A percentile compares a stretch with the other conserved stretches of the same genome.
phyloP scores from a whole-genome alignment of 2,888 invertebrate genomes.

The Cenopis cana region DNA sequence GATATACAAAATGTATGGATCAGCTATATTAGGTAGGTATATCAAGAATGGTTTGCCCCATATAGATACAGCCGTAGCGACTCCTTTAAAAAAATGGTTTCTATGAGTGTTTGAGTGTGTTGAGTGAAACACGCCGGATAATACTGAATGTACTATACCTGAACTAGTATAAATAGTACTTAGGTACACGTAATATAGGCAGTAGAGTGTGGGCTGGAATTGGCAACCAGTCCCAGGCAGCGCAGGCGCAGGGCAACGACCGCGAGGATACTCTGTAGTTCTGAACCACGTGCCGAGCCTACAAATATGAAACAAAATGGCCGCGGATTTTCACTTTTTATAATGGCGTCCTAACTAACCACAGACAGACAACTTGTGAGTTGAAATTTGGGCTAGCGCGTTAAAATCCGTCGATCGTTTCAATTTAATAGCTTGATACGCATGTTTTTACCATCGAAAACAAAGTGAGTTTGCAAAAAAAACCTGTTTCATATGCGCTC shows the following conservation, averaged over 20 bases:
- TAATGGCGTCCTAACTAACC: slow-evolving; percentile 27
- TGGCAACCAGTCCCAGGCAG: slow-evolving; percentile 37
- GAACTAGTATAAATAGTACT: slow-evolving; percentile 5
- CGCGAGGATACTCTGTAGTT: slow-evolving; percentile 34
- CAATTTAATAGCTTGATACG: neutral
- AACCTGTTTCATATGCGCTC: neutral
- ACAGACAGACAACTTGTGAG: neutral
- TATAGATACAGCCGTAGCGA: too few species aligned
- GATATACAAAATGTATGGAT: neutral
- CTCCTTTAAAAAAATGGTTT: too few species aligned
- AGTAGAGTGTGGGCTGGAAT: slow-evolving; percentile 28
- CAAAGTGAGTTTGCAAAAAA: neutral
- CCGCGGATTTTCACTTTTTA: slow-evolving; percentile 41
- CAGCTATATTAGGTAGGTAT: too few species aligned
- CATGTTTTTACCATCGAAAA: neutral
- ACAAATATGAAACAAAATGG: slow-evolving; percentile 40
- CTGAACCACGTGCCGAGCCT: slow-evolving; percentile 33
- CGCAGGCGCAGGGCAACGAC: slow-evolving; percentile 29
- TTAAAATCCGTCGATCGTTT: neutral
- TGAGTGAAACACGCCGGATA: too few species aligned
- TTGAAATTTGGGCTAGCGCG: neutral
- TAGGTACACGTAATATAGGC: neutral
- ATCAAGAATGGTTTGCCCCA: too few species aligned
- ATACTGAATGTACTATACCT: too few species aligned
- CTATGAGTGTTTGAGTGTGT: too few species aligned